Conservation (phyloP, 2,797 vertebrate genomes). For the Hippopotamyrus pictus region DNA sequence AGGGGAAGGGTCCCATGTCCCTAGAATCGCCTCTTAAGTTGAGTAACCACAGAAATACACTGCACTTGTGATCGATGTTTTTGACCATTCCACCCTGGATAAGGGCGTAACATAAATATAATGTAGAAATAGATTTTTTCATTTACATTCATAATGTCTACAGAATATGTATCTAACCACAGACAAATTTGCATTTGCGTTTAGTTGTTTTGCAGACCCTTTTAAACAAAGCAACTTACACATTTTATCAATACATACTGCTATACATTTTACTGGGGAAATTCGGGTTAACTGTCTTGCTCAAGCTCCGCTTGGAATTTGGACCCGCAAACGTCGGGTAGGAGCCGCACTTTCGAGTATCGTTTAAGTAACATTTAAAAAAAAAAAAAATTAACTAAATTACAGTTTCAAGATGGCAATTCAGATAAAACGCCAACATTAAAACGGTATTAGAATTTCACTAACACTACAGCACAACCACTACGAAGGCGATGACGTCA, state of each 20-base stretch:
- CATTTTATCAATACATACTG: neutral
- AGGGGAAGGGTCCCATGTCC: too few relatives aligned
- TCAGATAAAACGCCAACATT: neutral
- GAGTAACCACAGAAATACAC: neutral
- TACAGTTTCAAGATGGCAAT: neutral
- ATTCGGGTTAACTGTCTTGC: neutral
- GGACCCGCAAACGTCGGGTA: neutral
- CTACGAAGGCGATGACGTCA: neutral
- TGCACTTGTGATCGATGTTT: neutral
- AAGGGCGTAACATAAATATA: neutral
- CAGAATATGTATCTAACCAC: neutral
- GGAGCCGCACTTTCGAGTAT: neutral
- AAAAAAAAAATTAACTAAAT: neutral
- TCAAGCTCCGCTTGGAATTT: neutral
- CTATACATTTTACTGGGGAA: neutral
- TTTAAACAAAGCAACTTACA: neutral
- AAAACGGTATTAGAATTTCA: neutral
- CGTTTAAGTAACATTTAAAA: neutral
- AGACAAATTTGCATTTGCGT: neutral
- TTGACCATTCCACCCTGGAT: neutral
- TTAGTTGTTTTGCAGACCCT: neutral
- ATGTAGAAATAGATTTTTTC: neutral
- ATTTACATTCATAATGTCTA: neutral
- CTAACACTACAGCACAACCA: neutral
- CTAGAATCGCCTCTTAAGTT: neutral